phyloP scores from a whole-genome alignment of 2,888 invertebrate species.

The Drosophila macrospina region DNA sequence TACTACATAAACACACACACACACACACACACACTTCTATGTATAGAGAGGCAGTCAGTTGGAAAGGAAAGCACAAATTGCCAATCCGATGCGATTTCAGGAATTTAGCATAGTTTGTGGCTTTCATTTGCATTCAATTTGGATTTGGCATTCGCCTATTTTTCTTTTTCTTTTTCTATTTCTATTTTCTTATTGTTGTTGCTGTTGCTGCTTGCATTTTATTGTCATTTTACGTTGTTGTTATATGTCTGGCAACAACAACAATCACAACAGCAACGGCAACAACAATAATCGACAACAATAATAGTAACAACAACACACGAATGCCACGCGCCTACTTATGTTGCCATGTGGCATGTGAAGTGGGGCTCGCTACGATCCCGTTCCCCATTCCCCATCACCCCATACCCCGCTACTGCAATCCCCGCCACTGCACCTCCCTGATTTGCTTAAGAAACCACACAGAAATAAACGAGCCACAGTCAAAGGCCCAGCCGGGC shows the following conservation, averaged over 20 bases:
- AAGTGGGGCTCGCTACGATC: constrained; percentile 69
- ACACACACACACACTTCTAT: constrained; percentile 17
- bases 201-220: constrained; percentile 56
- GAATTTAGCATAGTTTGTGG: constrained; percentile 82
- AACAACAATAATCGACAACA: constrained; percentile 77
- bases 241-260: constrained; percentile 65
- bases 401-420: not conserved
- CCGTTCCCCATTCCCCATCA: constrained; percentile 19
- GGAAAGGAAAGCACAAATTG: constrained; percentile 80
- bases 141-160: constrained; percentile 70
- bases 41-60: constrained; percentile 22
- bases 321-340: constrained; percentile 84
- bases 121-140: constrained; percentile 85
- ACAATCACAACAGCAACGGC: constrained; percentile 43
- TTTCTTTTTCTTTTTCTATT: constrained; percentile 33
- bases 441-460: constrained; percentile 36
- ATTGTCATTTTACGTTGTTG: constrained; percentile 77
- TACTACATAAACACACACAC: constrained; percentile 50
- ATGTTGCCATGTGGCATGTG: constrained; percentile 81
- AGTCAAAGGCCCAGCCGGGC: constrained; percentile 15
- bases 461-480: constrained; percentile 63
- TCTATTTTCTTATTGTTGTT: constrained; percentile 31
- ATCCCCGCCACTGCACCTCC: not conserved
- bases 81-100: constrained; percentile 82
- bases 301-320: constrained; percentile 81